Evolutionary conservation across 2,888 invertebrate genomes (phyloP).

Genomic region (Megamerina dolium): DNA sequence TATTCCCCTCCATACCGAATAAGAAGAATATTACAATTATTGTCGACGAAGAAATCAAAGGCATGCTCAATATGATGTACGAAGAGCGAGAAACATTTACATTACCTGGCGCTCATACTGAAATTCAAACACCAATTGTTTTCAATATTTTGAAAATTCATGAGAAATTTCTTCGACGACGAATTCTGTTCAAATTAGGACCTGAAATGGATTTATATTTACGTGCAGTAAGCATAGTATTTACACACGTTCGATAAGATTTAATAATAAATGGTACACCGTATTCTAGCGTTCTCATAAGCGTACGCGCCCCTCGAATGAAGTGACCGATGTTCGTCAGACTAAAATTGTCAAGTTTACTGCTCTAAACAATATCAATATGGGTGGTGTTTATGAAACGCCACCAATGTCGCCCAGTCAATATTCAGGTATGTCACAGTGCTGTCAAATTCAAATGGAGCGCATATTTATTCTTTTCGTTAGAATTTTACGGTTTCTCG

Average conservation of each 20-base stretch:
- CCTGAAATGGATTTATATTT: conserved; percentile 33
- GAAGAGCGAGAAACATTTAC: conserved; percentile 16
- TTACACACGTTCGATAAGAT: too few relatives aligned
- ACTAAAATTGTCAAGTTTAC: conserved; percentile 14
- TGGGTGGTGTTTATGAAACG: conserved; percentile 17
- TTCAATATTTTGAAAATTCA: conserved; percentile 32
- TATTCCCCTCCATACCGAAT: conserved; percentile 30
- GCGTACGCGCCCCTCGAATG: conserved; percentile 9
- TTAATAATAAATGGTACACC: too few relatives aligned
- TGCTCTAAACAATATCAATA: conserved; percentile 17
- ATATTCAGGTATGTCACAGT: conserved; percentile 20
- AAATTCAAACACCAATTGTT: conserved; percentile 9
- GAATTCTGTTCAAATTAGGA: conserved; percentile 27
- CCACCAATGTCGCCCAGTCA: conserved; percentile 21
- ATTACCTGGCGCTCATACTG: conserved; percentile 14
- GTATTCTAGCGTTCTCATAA: conserved; percentile 19
- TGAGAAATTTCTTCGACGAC: conserved; percentile 23
- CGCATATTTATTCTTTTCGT: conserved; percentile 4
- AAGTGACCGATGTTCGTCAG: conserved; percentile 1
- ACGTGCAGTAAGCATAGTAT: conserved; percentile 30
- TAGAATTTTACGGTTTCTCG: conserved; percentile 29
- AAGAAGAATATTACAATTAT: conserved; percentile 31
- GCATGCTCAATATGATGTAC: conserved; percentile 14
- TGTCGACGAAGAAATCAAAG: conserved; percentile 32
- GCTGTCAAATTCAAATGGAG: neutral